These are phyloP conservation scores for Aelia acuminata DNA, from an alignment of 2,888 invertebrate genomes.

Conservation along the genomic window DNA sequence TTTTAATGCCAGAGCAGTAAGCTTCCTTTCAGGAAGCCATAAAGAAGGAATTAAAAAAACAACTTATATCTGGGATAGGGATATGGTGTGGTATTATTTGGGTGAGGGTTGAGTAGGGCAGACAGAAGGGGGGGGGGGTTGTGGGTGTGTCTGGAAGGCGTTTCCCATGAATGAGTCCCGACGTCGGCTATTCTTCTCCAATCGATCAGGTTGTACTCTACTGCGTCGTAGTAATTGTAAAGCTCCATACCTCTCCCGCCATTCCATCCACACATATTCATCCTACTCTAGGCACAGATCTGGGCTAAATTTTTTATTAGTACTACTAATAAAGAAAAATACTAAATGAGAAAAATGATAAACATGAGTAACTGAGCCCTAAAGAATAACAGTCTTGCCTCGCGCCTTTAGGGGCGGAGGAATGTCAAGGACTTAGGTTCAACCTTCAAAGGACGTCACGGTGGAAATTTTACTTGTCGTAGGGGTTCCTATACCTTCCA, in stretches of 20 bases:
- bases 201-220: constrained; percentile 65
- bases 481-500: not conserved
- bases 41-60: not conserved
- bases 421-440: constrained; percentile 63
- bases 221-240: constrained; percentile 63
- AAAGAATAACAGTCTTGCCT: constrained; percentile 45
- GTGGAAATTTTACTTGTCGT: not conserved
- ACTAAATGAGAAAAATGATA: not conserved
- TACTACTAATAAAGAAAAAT: not conserved
- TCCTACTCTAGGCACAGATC: not conserved
- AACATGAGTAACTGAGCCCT: not conserved
- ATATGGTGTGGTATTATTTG: constrained; percentile 40
- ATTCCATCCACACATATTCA: not conserved
- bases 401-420: constrained; percentile 60
- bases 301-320: not conserved
- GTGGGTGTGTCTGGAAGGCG: constrained; percentile 65
- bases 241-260: not conserved
- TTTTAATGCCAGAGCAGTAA: not conserved
- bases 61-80: constrained; percentile 10
- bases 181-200: constrained; percentile 64
- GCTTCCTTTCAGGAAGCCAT: not conserved
- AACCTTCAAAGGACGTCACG: constrained; percentile 55
- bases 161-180: constrained; percentile 69
- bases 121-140: constrained; percentile 62
- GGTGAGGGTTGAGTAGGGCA: constrained; percentile 61